Percentiles rank a stretch among this genome's conserved stretches.
Evolutionary conservation across 2,797 vertebrate species (phyloP).

Genomic region (Capromys pilorides): DNA sequence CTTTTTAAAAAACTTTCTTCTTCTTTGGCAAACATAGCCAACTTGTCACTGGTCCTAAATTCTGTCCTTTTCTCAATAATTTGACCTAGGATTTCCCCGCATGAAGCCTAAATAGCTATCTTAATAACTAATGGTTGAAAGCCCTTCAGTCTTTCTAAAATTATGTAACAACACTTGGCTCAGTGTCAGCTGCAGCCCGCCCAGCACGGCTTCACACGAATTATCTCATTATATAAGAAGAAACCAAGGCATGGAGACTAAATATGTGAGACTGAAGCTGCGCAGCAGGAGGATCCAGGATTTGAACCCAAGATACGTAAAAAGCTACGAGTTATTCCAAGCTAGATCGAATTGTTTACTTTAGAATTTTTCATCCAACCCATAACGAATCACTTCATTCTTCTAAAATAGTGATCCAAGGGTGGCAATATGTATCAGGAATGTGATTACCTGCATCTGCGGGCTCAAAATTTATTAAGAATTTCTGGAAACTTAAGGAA

Average conservation of each 20-base stretch:
- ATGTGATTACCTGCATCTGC: neutral
- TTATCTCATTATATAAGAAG: neutral
- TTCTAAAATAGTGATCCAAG: slow-evolving; percentile 46
- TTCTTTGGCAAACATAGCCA: neutral
- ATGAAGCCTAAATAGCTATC: neutral
- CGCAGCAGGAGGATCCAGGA: neutral
- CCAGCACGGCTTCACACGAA: neutral
- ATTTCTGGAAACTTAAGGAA: slow-evolving; percentile 52
- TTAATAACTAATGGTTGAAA: neutral
- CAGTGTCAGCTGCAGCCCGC: neutral
- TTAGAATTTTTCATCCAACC: neutral
- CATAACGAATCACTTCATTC: neutral
- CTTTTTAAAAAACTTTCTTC: neutral
- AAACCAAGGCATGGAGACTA: neutral
- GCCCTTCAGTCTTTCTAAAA: neutral
- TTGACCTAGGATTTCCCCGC: neutral
- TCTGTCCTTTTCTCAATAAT: neutral
- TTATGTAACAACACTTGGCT: neutral
- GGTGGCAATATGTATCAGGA: neutral
- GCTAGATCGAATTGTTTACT: neutral
- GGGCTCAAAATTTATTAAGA: neutral
- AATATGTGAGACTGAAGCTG: neutral
- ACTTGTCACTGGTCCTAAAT: neutral
- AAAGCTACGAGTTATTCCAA: neutral
- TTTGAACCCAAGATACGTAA: neutral